Base-by-base conservation (phyloP, 2,113 vertebrate genomes). In the Toxotes chatareus region DNA sequence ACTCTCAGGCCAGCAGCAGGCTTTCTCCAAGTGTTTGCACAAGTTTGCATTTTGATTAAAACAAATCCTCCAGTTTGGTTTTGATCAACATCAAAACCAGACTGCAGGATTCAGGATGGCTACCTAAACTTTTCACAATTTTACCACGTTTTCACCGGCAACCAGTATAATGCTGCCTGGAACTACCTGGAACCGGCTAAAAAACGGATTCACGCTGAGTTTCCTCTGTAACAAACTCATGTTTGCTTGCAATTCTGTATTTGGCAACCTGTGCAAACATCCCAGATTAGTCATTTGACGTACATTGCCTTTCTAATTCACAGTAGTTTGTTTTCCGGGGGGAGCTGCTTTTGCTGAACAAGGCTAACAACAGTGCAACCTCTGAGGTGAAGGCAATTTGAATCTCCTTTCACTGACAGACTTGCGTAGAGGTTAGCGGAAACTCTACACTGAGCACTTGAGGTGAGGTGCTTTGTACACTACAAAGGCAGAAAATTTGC, bases 381-480 rank as follows among this genome's bases (percentile, higher is more conserved):
- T 68, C 38, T 63, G 56, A 86, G 84, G 57, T 47, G 68, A 87
- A 72, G 49, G 78, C 82, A 71, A 88, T 88, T 80, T 84, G 74
- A 92, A 92, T 88, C 79, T 82, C 65, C 62, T 86, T 44, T 81
- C 76, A 84, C 76, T 70, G 31, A 76, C 67, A 80, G 68, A 19
- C 49, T 56, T 32, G 46, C 19, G 62, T 55, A 40, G 69, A 88
- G 65, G 74, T 57, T 46, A n/a, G 34, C 5, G 31, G 84, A 91
- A 93, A 93, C 84, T 73, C 64, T 84, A 90, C 85, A 87, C 86
- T 75, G 79, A 82, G 69, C 62, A 73, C 84, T 85, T 76, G 60
- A 86, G 68, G 65, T 78, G 71, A 82, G 74, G 1, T 5, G 85
- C 87, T 89, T 92, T 87, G 85, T 91, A 42, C 31, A 84, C 46